These are phyloP conservation scores for Macheiramphus alcinus DNA, from an alignment of 2,113 vertebrate genomes.

Conservation along the genomic window DNA sequence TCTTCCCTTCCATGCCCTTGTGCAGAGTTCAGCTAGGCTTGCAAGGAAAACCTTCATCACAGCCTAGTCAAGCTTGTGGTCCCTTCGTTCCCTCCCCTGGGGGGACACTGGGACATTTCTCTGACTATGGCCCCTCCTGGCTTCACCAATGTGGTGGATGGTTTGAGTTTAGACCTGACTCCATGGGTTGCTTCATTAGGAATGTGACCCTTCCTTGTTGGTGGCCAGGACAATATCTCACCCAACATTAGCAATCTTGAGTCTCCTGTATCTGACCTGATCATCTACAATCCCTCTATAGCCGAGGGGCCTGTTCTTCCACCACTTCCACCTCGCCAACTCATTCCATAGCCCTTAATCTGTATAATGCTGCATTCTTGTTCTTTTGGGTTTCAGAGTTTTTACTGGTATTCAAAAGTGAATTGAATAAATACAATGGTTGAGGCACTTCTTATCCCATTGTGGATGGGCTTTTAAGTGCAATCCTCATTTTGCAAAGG, in stretches of 20 bases:
- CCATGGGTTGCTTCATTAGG: background rate
- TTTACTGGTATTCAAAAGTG: background rate
- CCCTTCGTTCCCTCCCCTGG: background rate
- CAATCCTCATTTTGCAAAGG: background rate
- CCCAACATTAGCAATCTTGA: background rate
- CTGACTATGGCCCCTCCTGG: background rate
- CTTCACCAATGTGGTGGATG: background rate
- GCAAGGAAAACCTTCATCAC: background rate
- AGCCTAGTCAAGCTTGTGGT: background rate
- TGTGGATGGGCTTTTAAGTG: background rate
- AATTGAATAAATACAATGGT: background rate
- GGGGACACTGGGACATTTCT: background rate
- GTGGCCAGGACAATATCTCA: background rate
- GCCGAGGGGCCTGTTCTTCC: background rate
- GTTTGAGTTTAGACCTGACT: background rate
- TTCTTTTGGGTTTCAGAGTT: background rate
- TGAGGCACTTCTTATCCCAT: background rate
- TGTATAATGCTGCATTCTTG: background rate
- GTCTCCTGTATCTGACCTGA: background rate
- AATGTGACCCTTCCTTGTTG: background rate
- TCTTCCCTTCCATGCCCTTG: background rate
- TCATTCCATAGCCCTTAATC: background rate
- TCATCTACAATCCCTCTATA: background rate
- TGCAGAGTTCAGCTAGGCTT: accelerated
- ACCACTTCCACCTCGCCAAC: background rate